Conservation (phyloP, 2,888 invertebrate species). For the Azorinus chamasolen region DNA sequence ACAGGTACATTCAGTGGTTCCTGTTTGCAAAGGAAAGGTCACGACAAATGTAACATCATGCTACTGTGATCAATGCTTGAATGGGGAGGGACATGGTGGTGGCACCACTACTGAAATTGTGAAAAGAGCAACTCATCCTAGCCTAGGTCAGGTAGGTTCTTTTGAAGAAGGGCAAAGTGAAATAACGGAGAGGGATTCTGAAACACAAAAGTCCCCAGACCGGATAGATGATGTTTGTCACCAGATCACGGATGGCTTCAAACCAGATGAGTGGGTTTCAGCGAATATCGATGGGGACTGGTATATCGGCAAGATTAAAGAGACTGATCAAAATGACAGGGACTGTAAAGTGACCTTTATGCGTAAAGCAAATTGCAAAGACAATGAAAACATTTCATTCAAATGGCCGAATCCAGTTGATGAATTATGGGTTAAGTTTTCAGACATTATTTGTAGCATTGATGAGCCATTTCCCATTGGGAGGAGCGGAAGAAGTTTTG, state of each 20-base stretch:
- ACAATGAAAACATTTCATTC: too few relatives aligned
- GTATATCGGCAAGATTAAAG: too few relatives aligned
- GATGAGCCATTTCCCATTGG: slow-evolving; percentile 1
- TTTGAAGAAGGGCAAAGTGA: too few relatives aligned
- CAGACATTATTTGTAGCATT: not conserved
- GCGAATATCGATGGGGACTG: not conserved
- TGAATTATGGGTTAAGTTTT: slow-evolving; percentile 13
- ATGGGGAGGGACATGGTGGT: slow-evolving; percentile 2
- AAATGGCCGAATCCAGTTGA: slow-evolving; percentile 20
- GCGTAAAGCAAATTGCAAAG: too few relatives aligned
- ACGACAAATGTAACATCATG: slow-evolving; percentile 33
- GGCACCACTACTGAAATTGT: not conserved
- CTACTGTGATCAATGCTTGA: slow-evolving; percentile 38
- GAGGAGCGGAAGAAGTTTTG: slow-evolving; percentile 19
- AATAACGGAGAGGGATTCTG: too few relatives aligned
- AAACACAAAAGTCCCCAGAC: not conserved
- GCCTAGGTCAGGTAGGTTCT: too few relatives aligned
- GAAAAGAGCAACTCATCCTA: not conserved
- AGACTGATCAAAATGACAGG: too few relatives aligned
- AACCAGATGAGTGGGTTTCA: too few relatives aligned
- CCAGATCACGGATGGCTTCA: too few relatives aligned
- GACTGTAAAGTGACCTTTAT: too few relatives aligned
- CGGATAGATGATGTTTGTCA: too few relatives aligned
- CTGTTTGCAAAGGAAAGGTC: not conserved
- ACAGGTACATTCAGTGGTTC: slow-evolving; percentile 21